Evolutionary conservation across 2,113 vertebrate species (phyloP).

Genomic region (Oophaga pumilio): DNA sequence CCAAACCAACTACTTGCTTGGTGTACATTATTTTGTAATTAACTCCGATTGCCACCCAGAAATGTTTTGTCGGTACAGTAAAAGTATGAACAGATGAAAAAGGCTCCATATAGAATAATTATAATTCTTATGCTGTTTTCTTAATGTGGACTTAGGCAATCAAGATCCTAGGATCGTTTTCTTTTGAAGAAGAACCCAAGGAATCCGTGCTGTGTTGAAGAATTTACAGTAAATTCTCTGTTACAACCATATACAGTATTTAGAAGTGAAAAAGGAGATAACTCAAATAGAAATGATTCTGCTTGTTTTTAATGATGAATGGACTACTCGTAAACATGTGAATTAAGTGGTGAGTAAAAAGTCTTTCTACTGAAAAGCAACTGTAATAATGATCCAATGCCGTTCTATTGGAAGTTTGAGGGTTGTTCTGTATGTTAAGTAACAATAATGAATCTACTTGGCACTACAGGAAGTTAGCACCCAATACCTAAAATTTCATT

Average conservation of each 20-base stretch:
- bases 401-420: too few species aligned
- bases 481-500: too few species aligned
- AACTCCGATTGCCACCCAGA: background rate
- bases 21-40: constrained; percentile 27
- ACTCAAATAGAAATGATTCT: background rate
- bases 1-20: constrained; percentile 9
- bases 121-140: background rate
- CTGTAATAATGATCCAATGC: too few species aligned
- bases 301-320: background rate
- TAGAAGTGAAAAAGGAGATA: background rate
- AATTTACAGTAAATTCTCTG: background rate
- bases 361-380: too few species aligned
- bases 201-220: background rate
- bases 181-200: background rate
- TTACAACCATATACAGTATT: background rate
- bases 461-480: too few species aligned
- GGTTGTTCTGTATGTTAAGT: too few species aligned
- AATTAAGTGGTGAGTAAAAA: too few species aligned
- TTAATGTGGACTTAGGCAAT: background rate
- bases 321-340: background rate
- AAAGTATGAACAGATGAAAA: background rate
- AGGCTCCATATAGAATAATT: background rate
- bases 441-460: too few species aligned
- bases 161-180: background rate
- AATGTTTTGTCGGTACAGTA: background rate